Evolutionary conservation across 2,797 vertebrate species (phyloP).

Genomic region (Chiroxiphia lanceolata): DNA sequence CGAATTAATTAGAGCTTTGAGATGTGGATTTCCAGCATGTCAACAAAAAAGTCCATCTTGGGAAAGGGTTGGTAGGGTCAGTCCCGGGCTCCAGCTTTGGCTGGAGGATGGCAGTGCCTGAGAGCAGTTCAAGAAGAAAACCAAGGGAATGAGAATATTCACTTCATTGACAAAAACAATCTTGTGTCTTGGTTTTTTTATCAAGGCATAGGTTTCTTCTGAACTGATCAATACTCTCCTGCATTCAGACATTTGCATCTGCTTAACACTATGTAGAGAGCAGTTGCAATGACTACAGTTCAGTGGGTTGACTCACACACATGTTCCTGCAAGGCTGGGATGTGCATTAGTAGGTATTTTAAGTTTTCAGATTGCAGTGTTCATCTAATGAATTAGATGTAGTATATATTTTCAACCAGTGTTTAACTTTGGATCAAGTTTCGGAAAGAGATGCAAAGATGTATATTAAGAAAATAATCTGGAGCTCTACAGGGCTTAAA

Average conservation of each 20-base stretch:
- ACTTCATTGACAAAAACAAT: neutral
- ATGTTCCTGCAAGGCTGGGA: neutral
- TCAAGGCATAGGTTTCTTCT: neutral
- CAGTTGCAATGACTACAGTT: neutral
- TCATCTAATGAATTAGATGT: neutral
- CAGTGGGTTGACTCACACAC: neutral
- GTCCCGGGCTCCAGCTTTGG: neutral
- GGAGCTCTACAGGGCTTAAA: neutral
- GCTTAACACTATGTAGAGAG: neutral
- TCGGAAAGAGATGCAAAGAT: neutral
- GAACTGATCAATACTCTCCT: neutral
- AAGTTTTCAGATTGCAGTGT: rapidly evolving
- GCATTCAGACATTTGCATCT: neutral
- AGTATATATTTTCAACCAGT: neutral
- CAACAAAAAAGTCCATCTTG: neutral
- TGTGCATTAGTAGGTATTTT: neutral
- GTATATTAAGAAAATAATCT: neutral
- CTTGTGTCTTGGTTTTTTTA: neutral
- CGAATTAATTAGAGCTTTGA: neutral
- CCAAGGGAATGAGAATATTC: neutral
- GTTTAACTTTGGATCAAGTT: neutral
- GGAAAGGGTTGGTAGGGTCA: neutral
- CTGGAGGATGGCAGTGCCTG: neutral
- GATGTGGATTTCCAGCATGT: neutral
- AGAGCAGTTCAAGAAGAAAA: neutral